Base-by-base conservation (phyloP, 2,113 vertebrate species). In the Heterochromis multidens region DNA sequence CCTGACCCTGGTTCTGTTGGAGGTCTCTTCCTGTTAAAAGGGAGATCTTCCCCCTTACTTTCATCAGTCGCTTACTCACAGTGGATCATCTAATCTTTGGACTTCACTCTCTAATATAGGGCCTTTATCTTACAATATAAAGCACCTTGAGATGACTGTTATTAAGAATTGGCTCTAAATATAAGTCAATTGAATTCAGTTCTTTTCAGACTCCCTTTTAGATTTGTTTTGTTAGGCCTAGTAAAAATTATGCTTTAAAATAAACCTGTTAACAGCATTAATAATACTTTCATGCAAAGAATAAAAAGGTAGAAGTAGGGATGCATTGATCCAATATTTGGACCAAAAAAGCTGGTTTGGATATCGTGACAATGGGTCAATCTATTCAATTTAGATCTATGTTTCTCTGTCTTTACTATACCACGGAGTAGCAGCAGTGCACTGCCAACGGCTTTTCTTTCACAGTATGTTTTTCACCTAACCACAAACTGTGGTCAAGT, bases 281-380 rank as follows among this genome's bases (percentile, higher is more conserved):
- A 35, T 6, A 35, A 35, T 35, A 6, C 33, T 35, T 35, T 35
- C 33, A 4, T 35, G 33, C 33, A 35, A 35, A 35, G 6, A 35
- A 35, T 35, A 35, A 35, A 6, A 35, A 35, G 5, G 5, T 4
- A 35, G 33, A 35, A 35, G 62, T 0, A 25, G 0, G 0, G 13
- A 40, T 5, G 62, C 62, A 3, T 35, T 40, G 35, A 65, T 13
- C 62, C 23, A 35, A 65, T 40, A 5, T 25, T 65, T 16, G 0
- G 62, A 65, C 14, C 35, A 6, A 8, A 37, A 37, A 37, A 37
- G 35, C 35, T 65, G 62, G 62, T 37, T 2, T 40, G 21, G 61
- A 23, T 40, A 0, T 0, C 3, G 33, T 23, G 21, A 65, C 0
- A 12, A 23, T 0, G 1, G 21, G 33, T 19, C 14, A 21, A 65